Conservation (phyloP, 2,888 invertebrate species). For the Chirona hameri region DNA sequence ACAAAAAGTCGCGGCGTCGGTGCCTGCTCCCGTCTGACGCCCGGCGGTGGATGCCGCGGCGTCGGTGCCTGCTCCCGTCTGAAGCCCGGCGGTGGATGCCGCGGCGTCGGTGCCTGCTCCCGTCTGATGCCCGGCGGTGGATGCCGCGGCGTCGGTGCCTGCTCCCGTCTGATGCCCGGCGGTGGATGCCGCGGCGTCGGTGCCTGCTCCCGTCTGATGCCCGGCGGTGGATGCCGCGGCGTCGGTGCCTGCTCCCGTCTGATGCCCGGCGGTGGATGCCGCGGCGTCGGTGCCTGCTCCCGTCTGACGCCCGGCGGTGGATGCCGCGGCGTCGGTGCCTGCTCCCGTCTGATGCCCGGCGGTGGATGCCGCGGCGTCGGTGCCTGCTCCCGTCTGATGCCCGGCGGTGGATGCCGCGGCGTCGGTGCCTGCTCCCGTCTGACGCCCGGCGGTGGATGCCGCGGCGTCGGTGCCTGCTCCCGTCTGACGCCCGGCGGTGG, state of each 20-base stretch:
- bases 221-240: not conserved
- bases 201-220: not conserved
- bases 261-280: not conserved
- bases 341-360: not conserved
- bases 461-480: not conserved
- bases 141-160: not conserved
- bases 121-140: not conserved
- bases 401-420: not conserved
- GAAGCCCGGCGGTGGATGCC: not conserved
- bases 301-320: not conserved
- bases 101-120: not conserved
- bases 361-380: not conserved
- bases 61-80: not conserved
- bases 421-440: not conserved
- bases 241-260: not conserved
- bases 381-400: not conserved
- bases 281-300: not conserved
- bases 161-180: not conserved
- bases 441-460: not conserved
- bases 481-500: not conserved
- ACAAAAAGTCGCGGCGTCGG: conserved; percentile 1
- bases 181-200: not conserved
- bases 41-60: not conserved
- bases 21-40: not conserved
- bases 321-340: not conserved